These are phyloP conservation scores for Leptinotarsa peninsularis DNA, from an alignment of 2,888 invertebrate genomes.

Conservation along the genomic window DNA sequence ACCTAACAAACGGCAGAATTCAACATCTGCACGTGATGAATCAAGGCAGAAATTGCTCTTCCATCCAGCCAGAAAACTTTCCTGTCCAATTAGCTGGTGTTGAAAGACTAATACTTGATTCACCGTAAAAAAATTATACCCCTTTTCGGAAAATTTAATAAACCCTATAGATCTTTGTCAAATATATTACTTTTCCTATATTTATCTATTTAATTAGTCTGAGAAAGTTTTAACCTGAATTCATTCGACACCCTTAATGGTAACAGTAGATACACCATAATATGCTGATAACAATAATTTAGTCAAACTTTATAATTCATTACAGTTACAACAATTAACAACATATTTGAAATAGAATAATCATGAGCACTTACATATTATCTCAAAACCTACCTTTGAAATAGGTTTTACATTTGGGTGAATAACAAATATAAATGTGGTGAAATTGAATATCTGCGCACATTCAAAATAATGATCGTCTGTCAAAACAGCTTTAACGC, in stretches of 20 bases:
- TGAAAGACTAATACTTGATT: too few relatives aligned
- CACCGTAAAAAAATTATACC: too few relatives aligned
- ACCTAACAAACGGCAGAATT: too few relatives aligned
- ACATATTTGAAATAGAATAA: neutral
- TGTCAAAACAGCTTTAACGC: neutral
- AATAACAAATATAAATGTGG: neutral
- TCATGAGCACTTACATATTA: neutral
- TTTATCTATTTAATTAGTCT: too few relatives aligned
- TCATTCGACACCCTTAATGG: neutral
- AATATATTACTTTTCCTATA: too few relatives aligned
- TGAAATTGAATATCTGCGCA: neutral
- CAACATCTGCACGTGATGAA: too few relatives aligned
- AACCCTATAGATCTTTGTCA: too few relatives aligned
- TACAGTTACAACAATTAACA: neutral
- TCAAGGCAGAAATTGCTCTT: too few relatives aligned
- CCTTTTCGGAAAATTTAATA: too few relatives aligned
- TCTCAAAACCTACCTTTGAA: neutral
- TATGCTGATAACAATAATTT: neutral
- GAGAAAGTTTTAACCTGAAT: neutral
- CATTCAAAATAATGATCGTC: neutral
- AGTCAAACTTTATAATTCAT: slow-evolving; percentile 4
- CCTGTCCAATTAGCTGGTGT: too few relatives aligned
- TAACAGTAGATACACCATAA: neutral
- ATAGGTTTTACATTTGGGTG: neutral
- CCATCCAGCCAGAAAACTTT: too few relatives aligned